phyloP scores from a whole-genome alignment of 2,113 vertebrate genomes.

The Prionailurus viverrinus region DNA sequence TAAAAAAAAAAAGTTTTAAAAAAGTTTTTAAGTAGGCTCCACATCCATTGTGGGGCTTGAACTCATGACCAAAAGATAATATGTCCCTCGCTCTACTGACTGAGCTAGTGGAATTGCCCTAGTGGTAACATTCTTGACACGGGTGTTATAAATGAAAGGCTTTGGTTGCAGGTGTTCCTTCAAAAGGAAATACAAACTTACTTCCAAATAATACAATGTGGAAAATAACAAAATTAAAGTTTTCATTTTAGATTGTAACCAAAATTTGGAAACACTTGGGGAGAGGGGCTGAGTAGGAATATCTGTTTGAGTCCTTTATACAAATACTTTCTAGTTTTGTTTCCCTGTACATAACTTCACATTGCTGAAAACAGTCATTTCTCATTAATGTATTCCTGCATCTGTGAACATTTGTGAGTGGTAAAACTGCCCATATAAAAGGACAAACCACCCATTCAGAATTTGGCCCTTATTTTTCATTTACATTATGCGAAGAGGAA shows the following conservation, averaged over 20 bases:
- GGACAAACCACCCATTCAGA: background rate
- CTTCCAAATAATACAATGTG: conserved; percentile 2
- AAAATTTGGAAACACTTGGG: background rate
- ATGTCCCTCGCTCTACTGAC: background rate
- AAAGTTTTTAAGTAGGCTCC: background rate
- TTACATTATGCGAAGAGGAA: conserved; percentile 27
- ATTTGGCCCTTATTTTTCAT: conserved; percentile 13
- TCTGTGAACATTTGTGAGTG: background rate
- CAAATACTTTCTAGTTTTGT: background rate
- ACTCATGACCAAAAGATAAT: background rate
- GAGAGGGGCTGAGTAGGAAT: background rate
- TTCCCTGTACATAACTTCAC: background rate
- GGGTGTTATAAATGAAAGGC: background rate
- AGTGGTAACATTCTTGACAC: background rate
- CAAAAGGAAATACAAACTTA: conserved; percentile 5
- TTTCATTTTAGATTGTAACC: conserved; percentile 31
- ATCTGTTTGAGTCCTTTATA: background rate
- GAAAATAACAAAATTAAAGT: background rate
- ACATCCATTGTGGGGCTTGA: background rate
- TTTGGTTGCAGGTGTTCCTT: conserved; percentile 2
- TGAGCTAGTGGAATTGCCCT: background rate
- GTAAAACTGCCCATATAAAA: background rate
- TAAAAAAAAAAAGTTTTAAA: background rate
- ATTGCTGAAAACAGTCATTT: conserved; percentile 28
- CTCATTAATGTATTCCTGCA: background rate